Evolutionary conservation across 2,113 vertebrate species (phyloP).

Genomic region (Odontophorus gujanensis): DNA sequence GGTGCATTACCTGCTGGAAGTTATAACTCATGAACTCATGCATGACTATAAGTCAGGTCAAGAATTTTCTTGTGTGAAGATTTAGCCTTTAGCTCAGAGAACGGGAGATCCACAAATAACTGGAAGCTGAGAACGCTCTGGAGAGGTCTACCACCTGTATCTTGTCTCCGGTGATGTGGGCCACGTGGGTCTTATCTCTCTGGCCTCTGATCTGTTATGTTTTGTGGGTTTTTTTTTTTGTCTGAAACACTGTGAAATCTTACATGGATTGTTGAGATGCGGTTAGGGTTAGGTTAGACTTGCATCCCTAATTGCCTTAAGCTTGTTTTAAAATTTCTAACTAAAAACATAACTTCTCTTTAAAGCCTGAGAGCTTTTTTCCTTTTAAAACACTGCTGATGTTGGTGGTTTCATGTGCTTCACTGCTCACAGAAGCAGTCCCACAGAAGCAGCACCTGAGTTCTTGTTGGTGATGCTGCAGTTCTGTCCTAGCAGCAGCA

Average conservation of each 20-base stretch:
- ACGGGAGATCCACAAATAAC: not conserved
- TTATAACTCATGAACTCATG: accelerated
- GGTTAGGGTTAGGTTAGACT: not conserved
- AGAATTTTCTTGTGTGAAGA: not conserved
- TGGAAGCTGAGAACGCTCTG: not conserved
- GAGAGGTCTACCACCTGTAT: not conserved
- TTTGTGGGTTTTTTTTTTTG: not conserved
- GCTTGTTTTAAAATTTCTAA: not conserved
- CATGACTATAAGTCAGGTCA: not conserved
- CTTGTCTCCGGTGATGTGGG: not conserved
- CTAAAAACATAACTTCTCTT: not conserved
- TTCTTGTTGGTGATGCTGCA: not conserved
- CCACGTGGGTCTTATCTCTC: not conserved
- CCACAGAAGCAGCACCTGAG: not conserved
- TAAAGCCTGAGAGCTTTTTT: not conserved
- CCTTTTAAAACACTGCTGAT: not conserved
- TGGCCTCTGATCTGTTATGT: not conserved
- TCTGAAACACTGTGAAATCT: not conserved
- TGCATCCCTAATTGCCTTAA: not conserved
- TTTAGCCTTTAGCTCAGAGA: not conserved
- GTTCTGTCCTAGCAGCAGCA: not conserved
- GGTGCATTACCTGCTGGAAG: not conserved
- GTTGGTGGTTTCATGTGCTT: not conserved
- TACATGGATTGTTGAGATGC: not conserved
- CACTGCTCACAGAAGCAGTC: not conserved